phyloP scores from a whole-genome alignment of 2,113 vertebrate species.

The Ciconia boyciana region DNA sequence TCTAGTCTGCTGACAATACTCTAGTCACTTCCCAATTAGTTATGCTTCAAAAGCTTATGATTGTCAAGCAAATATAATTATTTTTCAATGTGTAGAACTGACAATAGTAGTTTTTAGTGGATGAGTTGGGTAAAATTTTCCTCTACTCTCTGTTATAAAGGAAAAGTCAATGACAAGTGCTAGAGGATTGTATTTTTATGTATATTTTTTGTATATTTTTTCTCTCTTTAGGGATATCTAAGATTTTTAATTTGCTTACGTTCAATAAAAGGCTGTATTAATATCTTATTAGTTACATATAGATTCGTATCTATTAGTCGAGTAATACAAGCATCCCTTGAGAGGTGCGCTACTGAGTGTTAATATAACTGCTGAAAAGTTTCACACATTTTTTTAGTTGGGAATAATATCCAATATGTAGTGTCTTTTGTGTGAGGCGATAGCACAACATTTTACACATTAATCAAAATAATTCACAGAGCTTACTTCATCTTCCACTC shows the following conservation, averaged over 20 bases:
- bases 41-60: not conserved
- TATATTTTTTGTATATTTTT: not conserved
- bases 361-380: constrained; percentile 39
- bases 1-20: not conserved
- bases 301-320: not conserved
- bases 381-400: constrained; percentile 20
- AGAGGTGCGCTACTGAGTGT: not conserved
- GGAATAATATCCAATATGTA: not conserved
- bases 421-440: not conserved
- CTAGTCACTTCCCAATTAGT: not conserved
- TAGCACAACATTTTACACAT: constrained; percentile 34
- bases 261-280: not conserved
- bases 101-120: not conserved
- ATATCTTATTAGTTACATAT: not conserved
- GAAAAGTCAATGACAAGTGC: not conserved
- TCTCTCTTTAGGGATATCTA: not conserved
- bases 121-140: not conserved
- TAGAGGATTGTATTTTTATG: not conserved
- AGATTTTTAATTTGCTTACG: not conserved
- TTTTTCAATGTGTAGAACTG: not conserved
- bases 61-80: not conserved
- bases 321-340: constrained; percentile 11
- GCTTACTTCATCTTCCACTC: constrained; percentile 51
- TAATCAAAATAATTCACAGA: constrained; percentile 43
- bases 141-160: not conserved